Conservation (phyloP, 2,113 vertebrate genomes). For the Pleuronectes platessa region DNA sequence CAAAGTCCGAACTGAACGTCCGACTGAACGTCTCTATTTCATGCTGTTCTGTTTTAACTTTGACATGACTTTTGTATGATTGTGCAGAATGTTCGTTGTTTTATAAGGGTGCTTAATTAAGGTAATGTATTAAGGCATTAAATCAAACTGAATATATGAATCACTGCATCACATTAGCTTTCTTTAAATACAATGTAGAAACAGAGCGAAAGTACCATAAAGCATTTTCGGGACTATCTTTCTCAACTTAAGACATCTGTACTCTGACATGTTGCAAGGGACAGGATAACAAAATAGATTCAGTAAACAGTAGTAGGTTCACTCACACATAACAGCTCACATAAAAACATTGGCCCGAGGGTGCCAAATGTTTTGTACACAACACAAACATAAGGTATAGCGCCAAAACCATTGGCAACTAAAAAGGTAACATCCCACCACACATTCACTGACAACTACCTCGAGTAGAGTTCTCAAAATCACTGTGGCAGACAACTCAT, state of each 20-base stretch:
- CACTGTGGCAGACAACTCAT: not conserved
- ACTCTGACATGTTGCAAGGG: not conserved
- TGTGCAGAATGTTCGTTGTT: not conserved
- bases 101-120: not conserved
- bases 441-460: not conserved
- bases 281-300: conserved; percentile 2
- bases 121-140: not conserved
- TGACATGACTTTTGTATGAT: not conserved
- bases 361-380: conserved; percentile 4
- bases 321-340: conserved; percentile 1
- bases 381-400: not conserved
- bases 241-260: not conserved
- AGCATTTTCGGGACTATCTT: not conserved
- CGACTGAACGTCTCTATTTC: too few species aligned
- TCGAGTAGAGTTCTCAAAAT: not conserved
- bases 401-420: not conserved
- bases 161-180: not conserved
- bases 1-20: too few species aligned
- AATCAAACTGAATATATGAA: not conserved
- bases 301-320: conserved; percentile 19
- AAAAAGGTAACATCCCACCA: not conserved
- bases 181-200: conserved; percentile 10
- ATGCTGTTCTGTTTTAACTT: too few species aligned
- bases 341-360: not conserved
- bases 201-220: not conserved